Evolutionary conservation across 2,113 vertebrate species (phyloP).

Genomic region (Taxidea taxus): DNA sequence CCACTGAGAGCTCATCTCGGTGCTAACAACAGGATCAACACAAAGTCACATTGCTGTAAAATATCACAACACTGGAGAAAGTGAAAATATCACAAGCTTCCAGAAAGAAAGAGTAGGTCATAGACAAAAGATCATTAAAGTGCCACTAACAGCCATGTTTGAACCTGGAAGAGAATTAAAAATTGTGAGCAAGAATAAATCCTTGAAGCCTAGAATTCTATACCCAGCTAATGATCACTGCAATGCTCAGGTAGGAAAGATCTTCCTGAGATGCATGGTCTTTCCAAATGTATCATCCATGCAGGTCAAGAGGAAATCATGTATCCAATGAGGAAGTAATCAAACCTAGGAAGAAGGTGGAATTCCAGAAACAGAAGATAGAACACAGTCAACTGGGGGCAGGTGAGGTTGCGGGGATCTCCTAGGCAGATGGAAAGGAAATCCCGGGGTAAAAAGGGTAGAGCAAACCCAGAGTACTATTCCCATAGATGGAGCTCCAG

Average conservation of each 20-base stretch:
- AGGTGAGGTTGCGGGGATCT: neutral
- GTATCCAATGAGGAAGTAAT: neutral
- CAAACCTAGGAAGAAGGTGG: neutral
- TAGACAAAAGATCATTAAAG: neutral
- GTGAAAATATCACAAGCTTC: neutral
- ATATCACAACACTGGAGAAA: neutral
- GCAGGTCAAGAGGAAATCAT: neutral
- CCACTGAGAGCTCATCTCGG: neutral
- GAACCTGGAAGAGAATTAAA: neutral
- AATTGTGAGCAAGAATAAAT: neutral
- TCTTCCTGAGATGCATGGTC: neutral
- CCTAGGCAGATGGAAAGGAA: neutral
- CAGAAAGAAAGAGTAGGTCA: neutral
- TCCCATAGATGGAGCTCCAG: fast-evolving
- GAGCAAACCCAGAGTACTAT: fast-evolving
- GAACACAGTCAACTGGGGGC: neutral
- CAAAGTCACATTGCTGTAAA: neutral
- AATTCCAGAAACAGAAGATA: neutral
- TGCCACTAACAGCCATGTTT: neutral
- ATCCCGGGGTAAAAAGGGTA: fast-evolving
- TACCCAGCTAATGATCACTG: neutral
- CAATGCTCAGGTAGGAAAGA: neutral
- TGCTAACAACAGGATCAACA: neutral
- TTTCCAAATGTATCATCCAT: neutral
- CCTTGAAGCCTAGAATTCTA: neutral